These are phyloP conservation scores for Euglossa dilemma DNA, from an alignment of 1,140 invertebrate genomes.

Conservation along the genomic window DNA sequence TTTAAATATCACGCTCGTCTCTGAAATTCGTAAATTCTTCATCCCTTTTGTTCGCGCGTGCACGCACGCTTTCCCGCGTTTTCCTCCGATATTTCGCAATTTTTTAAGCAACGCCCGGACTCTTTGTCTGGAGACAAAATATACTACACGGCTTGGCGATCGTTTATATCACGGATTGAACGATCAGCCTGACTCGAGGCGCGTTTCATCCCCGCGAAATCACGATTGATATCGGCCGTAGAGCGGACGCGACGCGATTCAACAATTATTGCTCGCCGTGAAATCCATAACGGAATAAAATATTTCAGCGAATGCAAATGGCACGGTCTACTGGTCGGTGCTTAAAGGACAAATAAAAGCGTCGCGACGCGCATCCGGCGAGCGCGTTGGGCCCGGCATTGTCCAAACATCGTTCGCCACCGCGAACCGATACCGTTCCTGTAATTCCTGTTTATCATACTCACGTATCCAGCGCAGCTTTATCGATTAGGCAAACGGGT, in stretches of 20 bases:
- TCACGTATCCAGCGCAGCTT: not conserved
- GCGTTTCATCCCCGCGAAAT: not conserved
- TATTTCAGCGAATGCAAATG: slow-evolving; percentile 3
- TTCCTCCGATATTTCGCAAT: not conserved
- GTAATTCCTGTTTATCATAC: slow-evolving; percentile 26
- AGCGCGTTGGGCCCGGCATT: not conserved
- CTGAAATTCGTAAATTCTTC: too few species aligned
- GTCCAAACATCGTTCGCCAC: not conserved
- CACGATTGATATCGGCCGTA: not conserved
- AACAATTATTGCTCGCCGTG: slow-evolving; percentile 4
- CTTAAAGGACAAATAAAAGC: slow-evolving; percentile 22
- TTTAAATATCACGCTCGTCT: too few species aligned
- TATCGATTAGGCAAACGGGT: not conserved
- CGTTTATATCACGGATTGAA: slow-evolving; percentile 1
- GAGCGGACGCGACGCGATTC: not conserved
- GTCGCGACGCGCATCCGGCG: not conserved
- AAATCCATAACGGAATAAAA: slow-evolving; percentile 1
- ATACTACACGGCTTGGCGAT: too few species aligned
- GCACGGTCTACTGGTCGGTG: not conserved
- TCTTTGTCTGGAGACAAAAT: not conserved
- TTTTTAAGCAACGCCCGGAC: not conserved
- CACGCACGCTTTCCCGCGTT: not conserved
- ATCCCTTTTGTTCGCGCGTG: too few species aligned
- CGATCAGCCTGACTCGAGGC: not conserved
- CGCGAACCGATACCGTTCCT: not conserved